Conservation (phyloP, 2,888 invertebrate genomes). For the Hirtodrosophila histrioides region DNA sequence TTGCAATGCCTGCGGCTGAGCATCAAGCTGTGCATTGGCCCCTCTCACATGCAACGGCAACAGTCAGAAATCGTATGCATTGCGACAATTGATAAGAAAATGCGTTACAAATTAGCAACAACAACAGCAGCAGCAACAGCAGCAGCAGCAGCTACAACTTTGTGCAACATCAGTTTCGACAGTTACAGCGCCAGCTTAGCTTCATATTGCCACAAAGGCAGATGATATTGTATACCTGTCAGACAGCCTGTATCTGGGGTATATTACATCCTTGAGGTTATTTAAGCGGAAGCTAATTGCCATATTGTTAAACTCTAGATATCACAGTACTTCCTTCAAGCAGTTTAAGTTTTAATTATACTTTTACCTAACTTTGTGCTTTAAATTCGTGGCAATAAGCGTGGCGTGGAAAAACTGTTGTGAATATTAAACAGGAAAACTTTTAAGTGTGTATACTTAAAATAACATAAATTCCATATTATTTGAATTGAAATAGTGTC, state of each 20-base stretch:
- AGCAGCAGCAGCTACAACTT: conserved; percentile 4
- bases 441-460: too few relatives aligned
- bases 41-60: conserved; percentile 16
- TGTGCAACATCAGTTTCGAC: conserved; percentile 12
- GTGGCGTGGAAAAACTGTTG: too few relatives aligned
- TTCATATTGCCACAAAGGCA: conserved; percentile 3
- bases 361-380: too few relatives aligned
- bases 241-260: background rate
- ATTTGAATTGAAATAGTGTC: too few relatives aligned
- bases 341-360: too few relatives aligned
- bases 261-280: background rate
- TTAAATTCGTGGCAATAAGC: too few relatives aligned
- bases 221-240: conserved; percentile 1
- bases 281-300: too few relatives aligned
- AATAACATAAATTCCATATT: too few relatives aligned
- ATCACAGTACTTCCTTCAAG: too few relatives aligned
- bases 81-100: conserved; percentile 77
- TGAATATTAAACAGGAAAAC: too few relatives aligned
- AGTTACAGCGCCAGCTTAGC: conserved; percentile 8
- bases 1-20: conserved; percentile 62
- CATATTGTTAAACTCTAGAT: too few relatives aligned
- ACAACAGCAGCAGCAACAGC: conserved; percentile 13
- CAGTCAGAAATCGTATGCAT: conserved; percentile 64
- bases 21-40: conserved; percentile 40
- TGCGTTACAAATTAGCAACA: conserved; percentile 70